Base-by-base conservation (phyloP, 2,888 invertebrate genomes). In the Chrysina gloriosa region DNA sequence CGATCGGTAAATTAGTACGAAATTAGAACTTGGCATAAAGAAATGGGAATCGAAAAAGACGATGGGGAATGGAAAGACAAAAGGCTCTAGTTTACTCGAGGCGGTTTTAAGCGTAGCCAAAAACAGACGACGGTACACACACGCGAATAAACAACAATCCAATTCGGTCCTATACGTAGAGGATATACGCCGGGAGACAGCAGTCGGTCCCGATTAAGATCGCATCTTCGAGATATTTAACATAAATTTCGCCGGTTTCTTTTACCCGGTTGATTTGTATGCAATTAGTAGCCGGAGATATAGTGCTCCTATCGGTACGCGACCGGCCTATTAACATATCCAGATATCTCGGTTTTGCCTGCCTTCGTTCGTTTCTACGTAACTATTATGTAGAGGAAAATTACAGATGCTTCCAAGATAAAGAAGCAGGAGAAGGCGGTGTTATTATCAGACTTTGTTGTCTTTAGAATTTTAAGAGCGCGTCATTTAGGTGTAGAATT, bases 281-380 rank as follows among this genome's bases (percentile, higher is more conserved):
- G 77, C 77, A 77, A 77, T 77, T 77, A 77, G 77, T 73, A 76
- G 74, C 69, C 58, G 74, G 73, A 79, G 77, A 80, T 77, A 75
- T 78, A 78, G 76, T 77, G 76, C 76, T 74, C 58, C 58, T 45
- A 61, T 61, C 58, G 74, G 63, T 74, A 72, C 73, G n/a, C n/a
- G 69, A 67, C 74, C 77, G 73, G 73, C 72, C 74, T 79, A 80
- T 80, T 80, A 80, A 80, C 80, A 80, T 80, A 80, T 80, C 79
- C 77, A 69, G 74, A 73, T 74, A 71, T 72, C 69, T 65, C 68
- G 68, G 16, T 14, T 61, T 25, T 16, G 42, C 16, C 14, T 61
- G 27, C 42, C 25, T 27, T 27, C 29, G 23, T 16, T 42, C 25
- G 25, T n/a, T 42, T 56, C 39, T n/a, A n/a, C n/a, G n/a, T n/a